These are phyloP conservation scores for Acanthosepion esculentum DNA, from an alignment of 2,888 invertebrate species.

Conservation along the genomic window DNA sequence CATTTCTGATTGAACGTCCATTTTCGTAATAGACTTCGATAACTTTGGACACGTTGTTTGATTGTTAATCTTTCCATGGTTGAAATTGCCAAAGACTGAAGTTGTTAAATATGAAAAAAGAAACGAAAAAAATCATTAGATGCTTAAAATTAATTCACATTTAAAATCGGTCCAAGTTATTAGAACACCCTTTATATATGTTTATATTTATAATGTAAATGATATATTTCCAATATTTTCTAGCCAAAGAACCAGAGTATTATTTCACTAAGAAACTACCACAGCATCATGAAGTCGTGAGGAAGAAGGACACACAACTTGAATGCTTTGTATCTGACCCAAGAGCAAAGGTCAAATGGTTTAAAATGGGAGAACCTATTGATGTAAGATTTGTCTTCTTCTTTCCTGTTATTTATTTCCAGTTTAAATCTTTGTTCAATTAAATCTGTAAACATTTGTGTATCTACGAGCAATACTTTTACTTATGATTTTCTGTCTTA, in stretches of 20 bases:
- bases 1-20: no score
- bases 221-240: constrained; percentile 55
- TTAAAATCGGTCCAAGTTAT: no score
- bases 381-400: constrained; percentile 59
- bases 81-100: no score
- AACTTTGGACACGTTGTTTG: no score
- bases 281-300: constrained; percentile 90
- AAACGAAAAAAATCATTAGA: no score
- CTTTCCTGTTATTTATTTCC: neutral
- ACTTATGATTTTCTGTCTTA: neutral
- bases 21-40: no score
- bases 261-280: constrained; percentile 92
- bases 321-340: constrained; percentile 96
- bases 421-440: neutral
- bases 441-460: neutral
- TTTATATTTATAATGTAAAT: neutral
- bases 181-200: no score
- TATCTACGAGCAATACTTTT: neutral
- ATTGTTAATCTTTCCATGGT: no score
- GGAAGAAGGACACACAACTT: constrained; percentile 89
- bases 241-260: constrained; percentile 94
- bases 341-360: constrained; percentile 93
- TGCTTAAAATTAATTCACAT: no score
- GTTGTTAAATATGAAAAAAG: no score
- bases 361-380: constrained; percentile 88